These are phyloP conservation scores for Bombus haemorrhoidalis DNA, from an alignment of 1,140 invertebrate species.

Conservation along the genomic window DNA sequence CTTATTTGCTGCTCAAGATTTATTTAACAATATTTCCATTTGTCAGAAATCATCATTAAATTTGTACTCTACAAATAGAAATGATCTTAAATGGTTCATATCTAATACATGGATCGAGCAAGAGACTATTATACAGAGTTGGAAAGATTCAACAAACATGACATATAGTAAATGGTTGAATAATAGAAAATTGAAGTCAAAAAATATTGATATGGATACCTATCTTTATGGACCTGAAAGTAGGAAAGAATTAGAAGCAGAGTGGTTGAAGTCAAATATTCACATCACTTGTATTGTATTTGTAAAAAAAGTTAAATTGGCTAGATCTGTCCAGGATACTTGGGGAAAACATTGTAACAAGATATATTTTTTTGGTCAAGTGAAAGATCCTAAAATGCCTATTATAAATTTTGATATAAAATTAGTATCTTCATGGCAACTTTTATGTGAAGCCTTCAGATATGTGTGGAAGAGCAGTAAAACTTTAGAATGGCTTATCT, in stretches of 20 bases:
- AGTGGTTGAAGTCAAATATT: slow-evolving; percentile 74
- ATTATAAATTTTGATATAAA: slow-evolving; percentile 73
- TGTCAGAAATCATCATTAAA: background rate
- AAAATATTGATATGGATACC: slow-evolving; percentile 70
- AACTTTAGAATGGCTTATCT: slow-evolving; percentile 79
- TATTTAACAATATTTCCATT: slow-evolving; percentile 20
- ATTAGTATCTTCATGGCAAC: slow-evolving; percentile 80
- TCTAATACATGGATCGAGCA: background rate
- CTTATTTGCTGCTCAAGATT: slow-evolving; percentile 24
- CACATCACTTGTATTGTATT: slow-evolving; percentile 78
- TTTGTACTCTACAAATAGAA: background rate
- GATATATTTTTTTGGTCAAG: slow-evolving; percentile 76
- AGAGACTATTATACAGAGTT: slow-evolving; percentile 38
- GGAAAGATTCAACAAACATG: slow-evolving; percentile 36
- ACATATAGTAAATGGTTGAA: slow-evolving; percentile 72
- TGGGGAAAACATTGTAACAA: slow-evolving; percentile 78
- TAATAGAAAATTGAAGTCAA: slow-evolving; percentile 56
- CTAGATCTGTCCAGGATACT: slow-evolving; percentile 72
- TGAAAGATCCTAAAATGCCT: slow-evolving; percentile 56
- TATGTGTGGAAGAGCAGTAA: slow-evolving; percentile 69
- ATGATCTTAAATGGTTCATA: slow-evolving; percentile 1
- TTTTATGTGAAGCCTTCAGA: slow-evolving; percentile 79
- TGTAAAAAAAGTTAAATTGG: slow-evolving; percentile 74
- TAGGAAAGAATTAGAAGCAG: slow-evolving; percentile 66
- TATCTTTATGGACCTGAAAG: slow-evolving; percentile 65